phyloP scores from a whole-genome alignment of 2,113 vertebrate genomes.

The Poicephalus meyeri region DNA sequence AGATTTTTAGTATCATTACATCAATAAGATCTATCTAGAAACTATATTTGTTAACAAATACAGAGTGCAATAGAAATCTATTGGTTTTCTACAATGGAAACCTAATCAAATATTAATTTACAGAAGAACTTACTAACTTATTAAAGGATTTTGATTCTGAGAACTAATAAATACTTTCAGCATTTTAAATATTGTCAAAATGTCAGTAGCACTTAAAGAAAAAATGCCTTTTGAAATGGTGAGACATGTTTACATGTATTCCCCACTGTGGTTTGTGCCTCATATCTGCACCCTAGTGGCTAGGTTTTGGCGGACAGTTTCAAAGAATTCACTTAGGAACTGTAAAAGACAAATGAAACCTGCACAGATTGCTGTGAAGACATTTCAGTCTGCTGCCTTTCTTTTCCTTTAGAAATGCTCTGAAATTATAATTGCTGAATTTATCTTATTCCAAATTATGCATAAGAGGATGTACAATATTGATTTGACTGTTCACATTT shows the following conservation, averaged over 20 bases:
- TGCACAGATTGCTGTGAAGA: background rate
- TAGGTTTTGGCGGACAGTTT: constrained; percentile 1
- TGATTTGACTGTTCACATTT: background rate
- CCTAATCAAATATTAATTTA: background rate
- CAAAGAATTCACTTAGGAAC: background rate
- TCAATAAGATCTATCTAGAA: background rate
- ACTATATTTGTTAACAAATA: background rate
- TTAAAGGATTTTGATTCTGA: background rate
- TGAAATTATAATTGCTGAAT: background rate
- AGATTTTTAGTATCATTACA: background rate
- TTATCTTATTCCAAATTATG: background rate
- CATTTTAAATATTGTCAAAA: background rate
- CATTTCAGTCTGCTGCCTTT: background rate
- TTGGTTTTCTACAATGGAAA: background rate
- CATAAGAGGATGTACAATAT: background rate
- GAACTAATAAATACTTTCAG: background rate
- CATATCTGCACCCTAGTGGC: constrained; percentile 56
- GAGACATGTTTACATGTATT: background rate
- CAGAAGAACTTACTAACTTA: background rate
- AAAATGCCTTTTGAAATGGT: background rate
- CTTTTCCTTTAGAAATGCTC: background rate
- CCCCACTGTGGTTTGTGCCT: constrained; percentile 4
- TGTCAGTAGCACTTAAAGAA: background rate
- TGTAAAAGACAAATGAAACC: background rate
- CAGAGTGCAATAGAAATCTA: background rate